These are phyloP conservation scores for Hymenopus coronatus DNA, from an alignment of 2,888 invertebrate species.

Conservation along the genomic window DNA sequence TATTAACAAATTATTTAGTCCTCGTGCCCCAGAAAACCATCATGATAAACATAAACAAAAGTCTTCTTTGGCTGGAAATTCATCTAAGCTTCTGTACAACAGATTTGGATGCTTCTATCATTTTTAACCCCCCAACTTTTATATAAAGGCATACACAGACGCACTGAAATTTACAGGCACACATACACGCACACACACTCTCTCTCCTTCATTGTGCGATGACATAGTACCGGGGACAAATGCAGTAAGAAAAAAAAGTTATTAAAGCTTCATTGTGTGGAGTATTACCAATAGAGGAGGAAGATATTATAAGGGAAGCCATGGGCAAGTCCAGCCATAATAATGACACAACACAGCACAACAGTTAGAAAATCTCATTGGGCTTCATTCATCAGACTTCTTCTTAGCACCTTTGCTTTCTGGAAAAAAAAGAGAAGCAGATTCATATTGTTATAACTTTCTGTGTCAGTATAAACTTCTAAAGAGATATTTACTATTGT, in stretches of 20 bases:
- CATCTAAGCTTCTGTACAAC: not conserved
- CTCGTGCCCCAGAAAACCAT: not conserved
- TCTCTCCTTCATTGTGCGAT: not conserved
- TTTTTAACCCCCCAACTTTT: not conserved
- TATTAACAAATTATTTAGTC: not conserved
- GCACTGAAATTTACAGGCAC: not conserved
- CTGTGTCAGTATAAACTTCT: no score
- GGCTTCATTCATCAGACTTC: constrained; percentile 22
- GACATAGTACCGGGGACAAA: not conserved
- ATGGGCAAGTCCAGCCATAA: not conserved
- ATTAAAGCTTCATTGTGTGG: not conserved
- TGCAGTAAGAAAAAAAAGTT: not conserved
- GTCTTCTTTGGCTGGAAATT: not conserved
- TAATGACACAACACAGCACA: not conserved
- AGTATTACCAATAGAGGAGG: not conserved
- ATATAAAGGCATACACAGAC: not conserved
- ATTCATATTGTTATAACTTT: no score
- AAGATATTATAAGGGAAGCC: not conserved
- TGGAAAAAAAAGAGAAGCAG: constrained; percentile 33
- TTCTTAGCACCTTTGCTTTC: constrained; percentile 38
- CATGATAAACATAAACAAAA: not conserved
- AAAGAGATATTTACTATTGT: no score
- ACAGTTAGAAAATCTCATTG: constrained; percentile 4
- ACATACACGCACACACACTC: not conserved
- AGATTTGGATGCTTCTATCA: not conserved